A percentile compares a stretch with the other conserved stretches of the same genome.
These are phyloP conservation scores for Paradisaea rubra DNA, from an alignment of 2,113 vertebrate species.

Conservation along the genomic window DNA sequence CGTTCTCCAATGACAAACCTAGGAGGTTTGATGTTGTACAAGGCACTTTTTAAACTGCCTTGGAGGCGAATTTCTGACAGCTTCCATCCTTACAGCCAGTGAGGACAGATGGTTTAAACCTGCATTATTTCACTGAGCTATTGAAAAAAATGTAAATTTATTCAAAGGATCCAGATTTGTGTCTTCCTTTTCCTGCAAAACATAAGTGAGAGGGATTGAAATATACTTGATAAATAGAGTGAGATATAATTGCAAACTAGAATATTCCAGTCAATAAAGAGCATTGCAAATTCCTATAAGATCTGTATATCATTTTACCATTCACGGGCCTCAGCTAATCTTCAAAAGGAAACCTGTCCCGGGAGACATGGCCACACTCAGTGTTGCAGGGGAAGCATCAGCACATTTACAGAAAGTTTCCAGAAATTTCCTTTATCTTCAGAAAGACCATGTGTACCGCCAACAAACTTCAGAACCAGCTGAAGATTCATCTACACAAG, in stretches of 20 bases:
- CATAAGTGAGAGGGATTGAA: background rate
- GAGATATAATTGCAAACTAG: background rate
- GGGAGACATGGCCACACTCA: background rate
- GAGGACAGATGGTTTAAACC: constrained; percentile 21
- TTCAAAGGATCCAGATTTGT: background rate
- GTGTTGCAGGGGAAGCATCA: background rate
- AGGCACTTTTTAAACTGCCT: background rate
- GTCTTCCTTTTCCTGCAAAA: background rate
- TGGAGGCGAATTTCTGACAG: background rate
- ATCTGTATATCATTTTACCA: background rate
- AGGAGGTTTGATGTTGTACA: background rate
- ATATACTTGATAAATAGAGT: background rate
- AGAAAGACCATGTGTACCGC: background rate
- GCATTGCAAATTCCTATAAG: background rate
- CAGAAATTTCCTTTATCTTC: background rate
- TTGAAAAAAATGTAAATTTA: constrained; percentile 5
- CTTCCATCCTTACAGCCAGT: background rate
- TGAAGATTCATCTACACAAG: background rate
- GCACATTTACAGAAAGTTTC: background rate
- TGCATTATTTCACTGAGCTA: background rate
- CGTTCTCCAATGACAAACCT: background rate
- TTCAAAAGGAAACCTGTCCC: background rate
- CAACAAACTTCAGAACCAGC: background rate
- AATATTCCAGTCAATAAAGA: background rate
- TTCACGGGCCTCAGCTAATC: background rate